Conservation (phyloP, 2,888 invertebrate species). For the Dichetophora obliterata region DNA sequence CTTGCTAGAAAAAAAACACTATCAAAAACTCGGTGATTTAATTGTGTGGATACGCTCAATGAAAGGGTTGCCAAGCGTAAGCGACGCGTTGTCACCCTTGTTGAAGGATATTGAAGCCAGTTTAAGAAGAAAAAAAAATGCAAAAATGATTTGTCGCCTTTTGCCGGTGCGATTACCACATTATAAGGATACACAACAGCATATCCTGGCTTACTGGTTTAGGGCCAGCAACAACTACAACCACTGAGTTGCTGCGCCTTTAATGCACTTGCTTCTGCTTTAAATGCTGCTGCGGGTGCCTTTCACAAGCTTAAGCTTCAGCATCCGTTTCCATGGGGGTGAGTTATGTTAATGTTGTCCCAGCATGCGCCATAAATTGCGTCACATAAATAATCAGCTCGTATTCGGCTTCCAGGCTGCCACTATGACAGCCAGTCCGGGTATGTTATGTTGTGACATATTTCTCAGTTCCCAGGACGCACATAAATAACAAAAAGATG, state of each 20-base stretch:
- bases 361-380: constrained; percentile 43
- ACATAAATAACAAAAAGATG: constrained; percentile 59
- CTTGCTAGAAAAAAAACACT: background rate
- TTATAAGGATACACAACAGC: constrained; percentile 57
- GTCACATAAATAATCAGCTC: constrained; percentile 49
- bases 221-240: constrained; percentile 42
- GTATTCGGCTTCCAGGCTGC: constrained; percentile 25
- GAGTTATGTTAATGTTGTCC: constrained; percentile 29
- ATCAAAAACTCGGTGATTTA: constrained; percentile 12
- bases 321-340: background rate
- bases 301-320: constrained; percentile 39
- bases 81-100: constrained; percentile 43
- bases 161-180: constrained; percentile 68
- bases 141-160: constrained; percentile 68
- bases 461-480: constrained; percentile 64
- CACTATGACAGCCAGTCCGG: constrained; percentile 37
- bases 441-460: constrained; percentile 62
- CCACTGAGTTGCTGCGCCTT: background rate
- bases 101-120: background rate
- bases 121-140: constrained; percentile 37
- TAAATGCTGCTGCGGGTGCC: background rate
- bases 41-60: constrained; percentile 15
- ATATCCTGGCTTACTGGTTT: constrained; percentile 56
- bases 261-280: background rate
- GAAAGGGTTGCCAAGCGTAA: constrained; percentile 33